Conservation (phyloP, 2,888 invertebrate genomes). For the Cephus sareptanus region DNA sequence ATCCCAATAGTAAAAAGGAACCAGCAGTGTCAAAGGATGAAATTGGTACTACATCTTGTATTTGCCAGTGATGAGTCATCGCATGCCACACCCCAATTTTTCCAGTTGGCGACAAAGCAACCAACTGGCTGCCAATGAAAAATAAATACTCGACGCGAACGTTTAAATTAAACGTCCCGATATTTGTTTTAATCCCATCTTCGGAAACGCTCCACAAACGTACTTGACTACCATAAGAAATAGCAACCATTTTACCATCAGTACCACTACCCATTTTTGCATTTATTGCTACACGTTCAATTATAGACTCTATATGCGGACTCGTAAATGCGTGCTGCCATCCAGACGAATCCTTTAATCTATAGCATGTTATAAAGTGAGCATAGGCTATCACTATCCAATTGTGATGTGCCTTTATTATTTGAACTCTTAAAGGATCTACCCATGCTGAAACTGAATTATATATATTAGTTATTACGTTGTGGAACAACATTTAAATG, state of each 20-base stretch:
- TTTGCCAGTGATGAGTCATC: constrained; percentile 99
- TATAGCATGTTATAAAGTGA: constrained; percentile 93
- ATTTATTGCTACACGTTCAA: constrained; percentile 93
- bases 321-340: constrained; percentile 97
- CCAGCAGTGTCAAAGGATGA: constrained; percentile 97
- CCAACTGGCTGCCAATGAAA: constrained; percentile 97
- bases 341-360: constrained; percentile 95
- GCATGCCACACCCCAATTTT: constrained; percentile 99
- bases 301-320: constrained; percentile 87
- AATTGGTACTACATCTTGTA: constrained; percentile 95
- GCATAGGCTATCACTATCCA: constrained; percentile 98
- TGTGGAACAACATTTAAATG: neutral
- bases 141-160: constrained; percentile 95
- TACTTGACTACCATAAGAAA: constrained; percentile 81
- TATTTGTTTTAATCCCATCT: constrained; percentile 78
- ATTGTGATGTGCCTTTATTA: constrained; percentile 96
- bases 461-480: constrained; percentile 14
- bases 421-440: constrained; percentile 89
- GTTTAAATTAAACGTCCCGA: constrained; percentile 88
- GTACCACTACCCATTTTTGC: constrained; percentile 71
- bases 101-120: constrained; percentile 91
- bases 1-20: constrained; percentile 93
- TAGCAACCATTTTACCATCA: constrained; percentile 83
- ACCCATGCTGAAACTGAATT: constrained; percentile 79
- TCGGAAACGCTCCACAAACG: constrained; percentile 85